Percentiles rank a stretch among this genome's conserved stretches.
phyloP scores from a whole-genome alignment of 2,888 invertebrate genomes.

The Antheraea assamensis region DNA sequence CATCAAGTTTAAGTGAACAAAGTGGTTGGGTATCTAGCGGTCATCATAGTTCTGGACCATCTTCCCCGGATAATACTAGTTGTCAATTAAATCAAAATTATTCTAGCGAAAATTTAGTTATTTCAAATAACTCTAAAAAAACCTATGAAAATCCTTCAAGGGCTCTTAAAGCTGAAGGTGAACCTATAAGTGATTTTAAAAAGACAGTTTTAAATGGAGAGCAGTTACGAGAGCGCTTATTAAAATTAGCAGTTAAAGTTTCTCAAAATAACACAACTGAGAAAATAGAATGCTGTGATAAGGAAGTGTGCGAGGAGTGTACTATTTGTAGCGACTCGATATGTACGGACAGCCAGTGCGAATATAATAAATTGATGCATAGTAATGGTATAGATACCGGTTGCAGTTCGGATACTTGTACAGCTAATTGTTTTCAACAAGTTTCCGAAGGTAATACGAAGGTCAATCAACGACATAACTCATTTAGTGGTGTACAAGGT shows the following conservation, averaged over 20 bases:
- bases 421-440: constrained; percentile 70
- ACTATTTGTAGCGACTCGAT: constrained; percentile 79
- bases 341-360: constrained; percentile 78
- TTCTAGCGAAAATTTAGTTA: constrained; percentile 54
- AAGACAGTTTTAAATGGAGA: constrained; percentile 83
- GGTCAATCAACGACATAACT: constrained; percentile 72
- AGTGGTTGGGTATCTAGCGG: constrained; percentile 95
- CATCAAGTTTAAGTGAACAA: constrained; percentile 89
- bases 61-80: constrained; percentile 82
- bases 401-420: constrained; percentile 73
- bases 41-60: constrained; percentile 84
- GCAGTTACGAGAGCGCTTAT: constrained; percentile 84
- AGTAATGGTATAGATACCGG: constrained; percentile 70
- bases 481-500: constrained; percentile 74
- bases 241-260: constrained; percentile 83
- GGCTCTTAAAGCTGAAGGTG: constrained; percentile 52
- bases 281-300: constrained; percentile 80
- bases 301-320: constrained; percentile 77
- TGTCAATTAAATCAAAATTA: constrained; percentile 78
- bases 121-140: constrained; percentile 53
- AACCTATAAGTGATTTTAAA: constrained; percentile 72
- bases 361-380: constrained; percentile 75
- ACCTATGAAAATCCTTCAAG: constrained; percentile 51
- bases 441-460: constrained; percentile 60
- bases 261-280: constrained; percentile 70